Evolutionary conservation across 2,797 vertebrate species (phyloP), one percentile per base, ranked within the genome.

Genomic region (Sebastes matsubarae): DNA sequence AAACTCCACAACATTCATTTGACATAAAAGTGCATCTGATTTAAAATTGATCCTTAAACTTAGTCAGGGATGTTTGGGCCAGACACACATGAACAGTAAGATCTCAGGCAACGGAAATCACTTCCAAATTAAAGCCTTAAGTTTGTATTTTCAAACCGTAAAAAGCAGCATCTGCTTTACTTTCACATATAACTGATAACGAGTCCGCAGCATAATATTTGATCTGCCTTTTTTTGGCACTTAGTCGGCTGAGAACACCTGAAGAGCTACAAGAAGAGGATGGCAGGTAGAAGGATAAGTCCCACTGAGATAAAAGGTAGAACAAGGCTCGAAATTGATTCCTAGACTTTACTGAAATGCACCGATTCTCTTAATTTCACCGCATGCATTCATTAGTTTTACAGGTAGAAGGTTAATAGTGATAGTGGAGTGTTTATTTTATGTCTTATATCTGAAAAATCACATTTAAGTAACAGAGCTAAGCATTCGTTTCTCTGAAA

Each of bases 11-110:
- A 97, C 96, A 97, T 97, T 98, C 95, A 96, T 95, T 88, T 90
- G 58, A 88, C 72, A 95, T 96, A 79, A 96, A 98, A 98, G 97
- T 98, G 97, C 98, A 97, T 97, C 90, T 77, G 93, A 94, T 91
- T 91, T 65, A 73, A 83, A 91, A 87, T 71, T 36, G 74, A 89
- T 85, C 77, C 34, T 81, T 61, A 72, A 75, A 54, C 59, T 38
- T 81, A 78, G 74, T 88, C 58, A 64, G 77, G 34, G 66, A 77
- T 46, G 60, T 82, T 70, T 78, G 55, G 66, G 70, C 32, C 65
- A 81, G 70, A 81, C 67, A 77, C 79, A 84, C 36, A 13, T 66
- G 11, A 79, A 71, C 68, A 65, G n/a, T 6, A 38, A 65, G 30
- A 65, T 69, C 61, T 27, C 16, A 32, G 22, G 70, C 55, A 14